A percentile compares a stretch with the other conserved stretches of the same genome.
These are phyloP conservation scores for Erpornis zantholeuca DNA, from an alignment of 2,113 vertebrate genomes.

Conservation along the genomic window DNA sequence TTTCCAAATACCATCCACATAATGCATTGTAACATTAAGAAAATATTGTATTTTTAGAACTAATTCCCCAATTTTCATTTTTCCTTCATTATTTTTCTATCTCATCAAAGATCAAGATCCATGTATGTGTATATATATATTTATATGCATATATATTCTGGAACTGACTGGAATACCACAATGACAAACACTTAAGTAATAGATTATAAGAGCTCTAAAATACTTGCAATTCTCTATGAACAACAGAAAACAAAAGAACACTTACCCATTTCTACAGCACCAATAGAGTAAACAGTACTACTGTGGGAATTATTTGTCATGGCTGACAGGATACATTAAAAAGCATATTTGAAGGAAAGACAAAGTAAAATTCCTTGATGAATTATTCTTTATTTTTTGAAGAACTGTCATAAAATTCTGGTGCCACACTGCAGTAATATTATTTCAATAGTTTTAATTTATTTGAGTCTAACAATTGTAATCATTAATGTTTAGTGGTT, in stretches of 20 bases:
- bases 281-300: background rate
- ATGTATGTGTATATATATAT: fast-evolving
- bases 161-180: background rate
- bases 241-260: background rate
- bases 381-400: background rate
- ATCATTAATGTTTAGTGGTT: background rate
- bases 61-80: background rate
- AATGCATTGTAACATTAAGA: background rate
- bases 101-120: background rate
- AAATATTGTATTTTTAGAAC: background rate
- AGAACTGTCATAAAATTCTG: background rate
- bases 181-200: background rate
- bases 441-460: background rate
- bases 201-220: background rate
- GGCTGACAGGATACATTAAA: background rate
- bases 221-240: background rate
- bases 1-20: background rate
- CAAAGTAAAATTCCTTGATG: background rate
- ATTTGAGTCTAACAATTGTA: background rate
- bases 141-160: background rate
- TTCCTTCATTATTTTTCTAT: background rate
- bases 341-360: background rate
- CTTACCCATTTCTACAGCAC: background rate
- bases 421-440: background rate
- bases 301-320: background rate